A percentile compares a stretch with the other conserved stretches of the same genome.
These are phyloP conservation scores for Ciconia nigra DNA, from an alignment of 2,797 vertebrate species.

Conservation along the genomic window DNA sequence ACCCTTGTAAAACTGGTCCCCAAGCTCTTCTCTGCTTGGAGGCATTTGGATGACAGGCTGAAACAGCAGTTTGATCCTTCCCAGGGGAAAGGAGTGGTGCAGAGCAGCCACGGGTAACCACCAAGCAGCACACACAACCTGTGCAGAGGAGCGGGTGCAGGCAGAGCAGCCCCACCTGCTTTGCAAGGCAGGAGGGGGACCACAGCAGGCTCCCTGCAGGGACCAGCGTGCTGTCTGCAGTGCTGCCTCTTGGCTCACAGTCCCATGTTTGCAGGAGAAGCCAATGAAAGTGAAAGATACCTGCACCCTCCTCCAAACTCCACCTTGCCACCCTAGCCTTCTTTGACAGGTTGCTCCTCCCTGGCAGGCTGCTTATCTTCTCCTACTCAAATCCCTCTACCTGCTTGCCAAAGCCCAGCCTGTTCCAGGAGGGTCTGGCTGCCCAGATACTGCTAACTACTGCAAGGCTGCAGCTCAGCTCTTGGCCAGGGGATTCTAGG, in stretches of 20 bases:
- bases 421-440: neutral
- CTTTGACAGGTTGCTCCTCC: neutral
- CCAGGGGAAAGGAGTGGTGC: neutral
- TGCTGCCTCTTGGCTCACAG: neutral
- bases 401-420: neutral
- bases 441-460: neutral
- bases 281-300: constrained; percentile 17
- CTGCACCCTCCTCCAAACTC: neutral
- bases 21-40: neutral
- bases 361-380: neutral
- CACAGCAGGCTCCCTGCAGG: neutral
- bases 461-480: neutral
- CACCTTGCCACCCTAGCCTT: neutral
- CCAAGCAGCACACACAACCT: neutral
- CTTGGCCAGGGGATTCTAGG: neutral
- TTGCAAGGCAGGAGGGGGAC: neutral
- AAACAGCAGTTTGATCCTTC: neutral
- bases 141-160: neutral
- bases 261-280: neutral
- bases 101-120: neutral
- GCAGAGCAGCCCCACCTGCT: neutral
- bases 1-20: constrained; percentile 27
- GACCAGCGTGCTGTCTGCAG: neutral
- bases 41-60: neutral
- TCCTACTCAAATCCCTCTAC: neutral